phyloP scores from a whole-genome alignment of 2,888 invertebrate species.

The Leucania comma region DNA sequence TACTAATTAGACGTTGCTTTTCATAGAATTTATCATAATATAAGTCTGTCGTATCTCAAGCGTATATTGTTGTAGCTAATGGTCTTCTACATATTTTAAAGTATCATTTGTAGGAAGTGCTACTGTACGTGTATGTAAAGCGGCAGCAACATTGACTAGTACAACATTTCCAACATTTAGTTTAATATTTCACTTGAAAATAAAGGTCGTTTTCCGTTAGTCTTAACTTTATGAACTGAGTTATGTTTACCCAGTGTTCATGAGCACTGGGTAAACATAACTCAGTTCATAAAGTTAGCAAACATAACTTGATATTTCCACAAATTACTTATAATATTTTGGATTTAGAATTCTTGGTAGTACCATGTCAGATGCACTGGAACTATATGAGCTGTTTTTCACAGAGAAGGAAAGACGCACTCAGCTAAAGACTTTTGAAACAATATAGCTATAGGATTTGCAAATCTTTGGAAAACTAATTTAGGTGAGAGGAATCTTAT shows the following conservation, averaged over 20 bases:
- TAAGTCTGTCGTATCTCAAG: background rate
- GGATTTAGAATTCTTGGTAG: background rate
- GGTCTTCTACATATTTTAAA: background rate
- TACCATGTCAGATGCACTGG: too few species aligned
- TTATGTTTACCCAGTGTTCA: too few species aligned
- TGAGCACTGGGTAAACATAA: background rate
- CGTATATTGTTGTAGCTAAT: background rate
- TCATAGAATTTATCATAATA: background rate
- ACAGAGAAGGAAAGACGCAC: too few species aligned
- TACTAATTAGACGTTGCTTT: conserved; percentile 10
- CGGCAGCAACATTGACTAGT: background rate
- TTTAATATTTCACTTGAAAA: background rate
- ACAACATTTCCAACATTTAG: background rate
- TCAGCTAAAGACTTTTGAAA: too few species aligned
- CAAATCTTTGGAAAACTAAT: background rate
- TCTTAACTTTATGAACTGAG: background rate
- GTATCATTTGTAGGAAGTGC: background rate
- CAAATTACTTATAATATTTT: background rate
- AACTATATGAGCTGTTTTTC: too few species aligned
- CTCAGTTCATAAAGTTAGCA: too few species aligned
- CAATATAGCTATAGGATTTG: too few species aligned
- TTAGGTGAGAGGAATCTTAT: background rate
- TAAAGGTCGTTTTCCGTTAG: background rate
- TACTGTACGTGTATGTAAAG: background rate
- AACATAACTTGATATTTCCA: too few species aligned